Evolutionary conservation across 2,797 vertebrate species (phyloP), one percentile per base, ranked within the genome.

Genomic region (Clarias pachynema): DNA sequence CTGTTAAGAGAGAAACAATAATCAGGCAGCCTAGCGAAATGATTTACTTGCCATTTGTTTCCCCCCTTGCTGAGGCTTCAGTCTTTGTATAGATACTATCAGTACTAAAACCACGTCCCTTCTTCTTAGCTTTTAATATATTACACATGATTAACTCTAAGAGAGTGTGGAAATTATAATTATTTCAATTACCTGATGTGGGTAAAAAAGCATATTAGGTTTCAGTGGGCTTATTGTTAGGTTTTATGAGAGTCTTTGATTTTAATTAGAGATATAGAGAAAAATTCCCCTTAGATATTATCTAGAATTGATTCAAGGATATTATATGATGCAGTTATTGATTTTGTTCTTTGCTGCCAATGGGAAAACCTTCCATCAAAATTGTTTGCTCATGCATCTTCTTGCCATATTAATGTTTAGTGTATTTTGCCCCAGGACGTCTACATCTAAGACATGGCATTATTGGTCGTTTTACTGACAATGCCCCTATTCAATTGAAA

Each of bases 201-300:
- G 66, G 37, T 85, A 65, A 78, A 83, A 85, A 83, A 85, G 65
- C 62, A 69, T 81, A 49, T 83, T 83, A 57, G 15, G 34, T 81
- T 44, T 24, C 60, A 57, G 24, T 72, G 59, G 79, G 29, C 69
- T 12, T n/a, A 79, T 84, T 82, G 59, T 84, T 69, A 79, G 86
- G 75, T 69, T 85, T 91, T 88, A 92, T 93, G 89, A 90, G 84
- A 87, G 91, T 90, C 91, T 88, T 72, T 84, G 88, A 84, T 89
- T 87, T 92, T 92, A 92, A 94, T 94, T 92, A 90, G 90, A 90
- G 92, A 91, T 80, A 86, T 74, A 44, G 49, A 24, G 57, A 89
- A 86, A 66, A 83, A 92, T 92, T 92, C 84, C 90, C 89, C 89
- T 92, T 91, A 86, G 85, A 63, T 87, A 66, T 88, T 87, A 84